Evolutionary conservation across 2,113 vertebrate species (phyloP), one percentile per base, ranked within the genome.

Genomic region (Phalacrocorax carbo): DNA sequence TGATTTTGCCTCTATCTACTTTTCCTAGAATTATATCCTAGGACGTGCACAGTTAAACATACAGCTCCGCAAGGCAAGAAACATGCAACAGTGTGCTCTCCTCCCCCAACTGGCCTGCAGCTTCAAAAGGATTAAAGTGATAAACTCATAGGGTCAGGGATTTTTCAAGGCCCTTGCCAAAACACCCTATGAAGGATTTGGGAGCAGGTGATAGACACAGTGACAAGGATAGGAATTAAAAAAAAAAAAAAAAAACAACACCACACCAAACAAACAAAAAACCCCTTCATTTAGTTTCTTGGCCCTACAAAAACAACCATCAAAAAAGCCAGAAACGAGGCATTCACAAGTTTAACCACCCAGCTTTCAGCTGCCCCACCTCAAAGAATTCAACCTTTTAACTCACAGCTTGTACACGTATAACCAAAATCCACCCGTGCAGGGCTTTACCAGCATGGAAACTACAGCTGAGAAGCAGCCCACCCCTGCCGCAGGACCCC

Each of bases 381-480:
- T 52, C 34, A 25, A n/a, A 51, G 55, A 32, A 32, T 2, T 32
- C 61, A 30, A 6, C 36, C 40, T 32, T 18, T 44, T 2, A 64
- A 51, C 16, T 14, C 46, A 8, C 15, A 36, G 22, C 7, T 5
- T 2, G 5, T 11, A 32, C 21, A 34, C 8, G 5, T 13, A 18
- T 3, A n/a, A 17, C 26, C 34, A 27, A 32, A 21, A 51, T 11
- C 4, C 40, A 9, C 55, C 9, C 5, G 0, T 1, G 18, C 22
- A 2, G 11, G 6, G 32, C 77, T 26, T 11, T 4, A 16, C 0
- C 29, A 4, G 13, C 0, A 7, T 3, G 0, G 10, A 7, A 6
- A 2, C 5, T 1, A 17, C 29, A 15, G n/a, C 70, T 8, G 26
- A 66, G n/a, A 20, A 27, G 76, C 27, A 18, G 23, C 15, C 44